Conservation (phyloP, 1,140 invertebrate genomes). For the Bombus haemorrhoidalis region DNA sequence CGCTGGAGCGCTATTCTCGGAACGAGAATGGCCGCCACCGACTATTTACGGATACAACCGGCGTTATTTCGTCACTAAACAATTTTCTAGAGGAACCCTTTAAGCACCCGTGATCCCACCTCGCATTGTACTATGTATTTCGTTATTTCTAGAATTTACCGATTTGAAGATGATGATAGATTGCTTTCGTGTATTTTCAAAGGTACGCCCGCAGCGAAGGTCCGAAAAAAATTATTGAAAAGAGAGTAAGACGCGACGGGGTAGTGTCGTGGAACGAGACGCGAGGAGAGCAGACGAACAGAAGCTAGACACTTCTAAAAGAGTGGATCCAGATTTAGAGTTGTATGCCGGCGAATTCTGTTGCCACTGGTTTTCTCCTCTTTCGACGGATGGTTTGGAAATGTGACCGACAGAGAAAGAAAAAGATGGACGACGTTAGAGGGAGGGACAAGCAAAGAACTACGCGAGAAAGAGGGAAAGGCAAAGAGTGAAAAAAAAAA, state of each 20-base stretch:
- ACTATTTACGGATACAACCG: slow-evolving; percentile 76
- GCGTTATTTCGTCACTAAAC: slow-evolving; percentile 74
- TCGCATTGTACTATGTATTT: background rate
- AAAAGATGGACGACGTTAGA: background rate
- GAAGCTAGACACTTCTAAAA: slow-evolving; percentile 72
- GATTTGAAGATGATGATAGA: background rate
- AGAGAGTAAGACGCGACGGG: background rate
- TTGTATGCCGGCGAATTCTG: slow-evolving; percentile 58
- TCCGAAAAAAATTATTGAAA: slow-evolving; percentile 15
- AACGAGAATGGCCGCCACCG: slow-evolving; percentile 70
- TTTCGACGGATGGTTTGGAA: slow-evolving; percentile 39
- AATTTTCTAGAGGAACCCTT: slow-evolving; percentile 61
- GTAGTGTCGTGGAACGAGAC: background rate
- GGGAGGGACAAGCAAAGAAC: slow-evolving; percentile 9
- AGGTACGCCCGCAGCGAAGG: slow-evolving; percentile 16
- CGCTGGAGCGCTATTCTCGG: slow-evolving; percentile 72
- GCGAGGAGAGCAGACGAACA: slow-evolving; percentile 8
- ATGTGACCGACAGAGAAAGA: background rate
- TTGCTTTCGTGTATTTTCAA: background rate
- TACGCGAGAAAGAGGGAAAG: background rate
- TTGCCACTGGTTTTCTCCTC: slow-evolving; percentile 55
- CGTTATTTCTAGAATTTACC: background rate
- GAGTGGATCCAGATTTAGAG: slow-evolving; percentile 74
- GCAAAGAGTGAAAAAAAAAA: slow-evolving; percentile 41
- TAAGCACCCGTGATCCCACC: slow-evolving; percentile 4